Conservation (phyloP, 2,113 vertebrate species). For the Rhea pennata region DNA sequence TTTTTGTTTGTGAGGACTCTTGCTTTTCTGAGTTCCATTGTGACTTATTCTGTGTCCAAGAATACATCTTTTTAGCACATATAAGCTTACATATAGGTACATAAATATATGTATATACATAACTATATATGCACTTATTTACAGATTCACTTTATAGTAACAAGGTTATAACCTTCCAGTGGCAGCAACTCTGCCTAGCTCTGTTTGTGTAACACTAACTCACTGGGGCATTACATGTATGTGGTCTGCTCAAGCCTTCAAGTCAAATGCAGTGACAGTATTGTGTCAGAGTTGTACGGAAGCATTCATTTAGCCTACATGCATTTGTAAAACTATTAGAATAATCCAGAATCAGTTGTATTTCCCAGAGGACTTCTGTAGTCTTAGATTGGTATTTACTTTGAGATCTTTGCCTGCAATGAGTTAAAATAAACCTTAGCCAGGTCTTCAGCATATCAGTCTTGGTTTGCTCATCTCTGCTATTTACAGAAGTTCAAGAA, state of each 20-base stretch:
- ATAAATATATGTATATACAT: neutral
- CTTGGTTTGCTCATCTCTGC: neutral
- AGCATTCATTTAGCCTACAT: neutral
- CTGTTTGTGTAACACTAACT: neutral
- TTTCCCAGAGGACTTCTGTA: neutral
- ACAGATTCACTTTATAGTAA: neutral
- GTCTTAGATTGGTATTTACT: neutral
- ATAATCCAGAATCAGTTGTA: neutral
- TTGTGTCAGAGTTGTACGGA: neutral
- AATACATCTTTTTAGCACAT: neutral
- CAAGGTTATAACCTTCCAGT: neutral
- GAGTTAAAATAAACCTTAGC: constrained; percentile 18
- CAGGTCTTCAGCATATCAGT: neutral
- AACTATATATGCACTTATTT: neutral
- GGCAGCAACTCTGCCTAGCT: neutral
- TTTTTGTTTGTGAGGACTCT: neutral
- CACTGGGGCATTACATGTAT: neutral
- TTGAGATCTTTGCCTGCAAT: constrained; percentile 21
- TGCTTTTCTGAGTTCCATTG: neutral
- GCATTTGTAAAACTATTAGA: constrained; percentile 8
- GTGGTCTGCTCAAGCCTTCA: neutral
- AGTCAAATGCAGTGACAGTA: neutral
- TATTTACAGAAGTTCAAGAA: neutral
- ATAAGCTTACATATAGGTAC: neutral
- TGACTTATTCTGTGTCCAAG: neutral